A percentile compares a stretch with the other conserved stretches of the same genome.
These are phyloP conservation scores for Lophius americanus DNA, from an alignment of 2,797 vertebrate genomes.

Conservation along the genomic window DNA sequence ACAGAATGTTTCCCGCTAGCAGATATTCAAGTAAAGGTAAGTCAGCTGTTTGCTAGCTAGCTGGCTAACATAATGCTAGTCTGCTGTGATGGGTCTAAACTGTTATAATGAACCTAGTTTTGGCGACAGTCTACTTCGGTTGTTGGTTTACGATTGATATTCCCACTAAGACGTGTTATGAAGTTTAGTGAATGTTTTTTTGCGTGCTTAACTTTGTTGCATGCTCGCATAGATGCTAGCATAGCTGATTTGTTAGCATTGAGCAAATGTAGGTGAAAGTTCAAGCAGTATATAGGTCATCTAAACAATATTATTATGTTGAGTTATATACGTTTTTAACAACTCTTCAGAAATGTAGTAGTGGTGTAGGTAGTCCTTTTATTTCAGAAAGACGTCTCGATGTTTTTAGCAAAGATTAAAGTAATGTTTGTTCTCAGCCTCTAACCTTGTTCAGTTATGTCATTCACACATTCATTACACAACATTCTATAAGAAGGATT, in stretches of 20 bases:
- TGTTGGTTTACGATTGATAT: fast-evolving
- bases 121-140: background rate
- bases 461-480: too few relatives aligned
- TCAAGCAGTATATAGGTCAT: constrained; percentile 60
- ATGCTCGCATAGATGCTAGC: background rate
- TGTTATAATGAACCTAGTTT: background rate
- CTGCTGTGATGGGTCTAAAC: fast-evolving
- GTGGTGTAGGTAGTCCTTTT: background rate
- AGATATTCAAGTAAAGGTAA: constrained; percentile 80
- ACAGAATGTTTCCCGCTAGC: constrained; percentile 79
- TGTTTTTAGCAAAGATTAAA: fast-evolving
- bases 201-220: too few relatives aligned
- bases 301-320: constrained; percentile 19
- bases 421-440: background rate
- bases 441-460: background rate
- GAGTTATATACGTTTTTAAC: fast-evolving
- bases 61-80: constrained; percentile 4
- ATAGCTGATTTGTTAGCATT: constrained; percentile 36
- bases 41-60: constrained; percentile 38
- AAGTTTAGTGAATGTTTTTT: fast-evolving
- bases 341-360: fast-evolving
- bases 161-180: fast-evolving
- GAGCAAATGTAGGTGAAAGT: constrained; percentile 78
- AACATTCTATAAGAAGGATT: background rate
- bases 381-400: background rate